Evolutionary conservation across 2,888 invertebrate species (phyloP).

Genomic region (Rambutsinella grinnellia): DNA sequence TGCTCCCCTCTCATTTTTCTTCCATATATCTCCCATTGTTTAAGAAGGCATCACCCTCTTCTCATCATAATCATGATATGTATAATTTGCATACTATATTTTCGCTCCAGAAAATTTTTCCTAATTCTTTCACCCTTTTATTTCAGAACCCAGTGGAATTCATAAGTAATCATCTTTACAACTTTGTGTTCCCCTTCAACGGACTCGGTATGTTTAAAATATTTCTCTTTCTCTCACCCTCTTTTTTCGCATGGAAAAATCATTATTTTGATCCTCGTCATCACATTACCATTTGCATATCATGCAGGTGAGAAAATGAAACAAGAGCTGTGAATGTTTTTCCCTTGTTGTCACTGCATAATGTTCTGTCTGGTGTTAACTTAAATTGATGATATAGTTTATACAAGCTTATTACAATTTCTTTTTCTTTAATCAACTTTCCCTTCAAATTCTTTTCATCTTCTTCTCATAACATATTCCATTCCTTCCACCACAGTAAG

Average conservation of each 20-base stretch:
- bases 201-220: neutral
- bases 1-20: neutral
- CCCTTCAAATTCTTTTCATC: no score
- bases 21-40: neutral
- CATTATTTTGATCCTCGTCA: neutral
- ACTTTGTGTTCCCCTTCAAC: neutral
- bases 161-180: neutral
- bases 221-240: neutral
- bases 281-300: constrained; percentile 12
- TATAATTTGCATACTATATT: constrained; percentile 2
- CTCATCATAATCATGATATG: neutral
- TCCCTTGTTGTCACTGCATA: constrained; percentile 20
- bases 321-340: constrained; percentile 4
- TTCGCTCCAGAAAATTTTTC: neutral
- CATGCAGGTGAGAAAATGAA: constrained; percentile 15
- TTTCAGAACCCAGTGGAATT: neutral
- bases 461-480: no score
- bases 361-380: neutral
- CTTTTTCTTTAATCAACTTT: no score
- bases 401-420: no score
- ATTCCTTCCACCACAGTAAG: neutral
- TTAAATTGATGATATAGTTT: neutral
- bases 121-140: neutral
- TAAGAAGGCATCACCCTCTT: neutral
- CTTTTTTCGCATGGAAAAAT: neutral